Evolutionary conservation across 1,140 invertebrate species (phyloP).

Genomic region (Drosophila guanche): DNA sequence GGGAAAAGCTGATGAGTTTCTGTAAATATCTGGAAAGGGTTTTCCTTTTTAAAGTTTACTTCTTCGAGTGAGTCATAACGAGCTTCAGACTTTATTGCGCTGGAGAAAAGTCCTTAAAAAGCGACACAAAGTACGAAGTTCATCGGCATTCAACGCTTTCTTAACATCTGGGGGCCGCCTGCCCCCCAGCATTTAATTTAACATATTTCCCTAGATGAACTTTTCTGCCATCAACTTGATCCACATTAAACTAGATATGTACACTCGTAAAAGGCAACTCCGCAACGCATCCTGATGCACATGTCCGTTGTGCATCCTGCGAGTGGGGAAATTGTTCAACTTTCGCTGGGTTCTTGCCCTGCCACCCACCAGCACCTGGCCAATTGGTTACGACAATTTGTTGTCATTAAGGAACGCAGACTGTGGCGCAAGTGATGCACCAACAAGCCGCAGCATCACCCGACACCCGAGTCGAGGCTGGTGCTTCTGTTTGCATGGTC

Average conservation of each 20-base stretch:
- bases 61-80: no score
- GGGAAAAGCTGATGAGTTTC: no score
- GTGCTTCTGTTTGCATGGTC: background rate
- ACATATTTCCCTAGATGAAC: slow-evolving; percentile 29
- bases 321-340: slow-evolving; percentile 19
- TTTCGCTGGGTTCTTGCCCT: slow-evolving; percentile 41
- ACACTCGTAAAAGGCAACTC: background rate
- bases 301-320: background rate
- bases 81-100: no score
- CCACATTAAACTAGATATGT: slow-evolving; percentile 23
- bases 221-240: slow-evolving; percentile 12
- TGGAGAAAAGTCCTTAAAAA: no score
- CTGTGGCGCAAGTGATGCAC: slow-evolving; percentile 27
- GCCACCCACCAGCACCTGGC: slow-evolving; percentile 41
- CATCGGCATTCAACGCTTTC: background rate
- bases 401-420: slow-evolving; percentile 61
- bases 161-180: background rate
- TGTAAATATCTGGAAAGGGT: background rate
- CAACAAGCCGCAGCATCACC: slow-evolving; percentile 41
- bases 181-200: slow-evolving; percentile 11
- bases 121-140: background rate
- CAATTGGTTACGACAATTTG: slow-evolving; percentile 71
- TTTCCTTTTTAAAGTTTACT: no score
- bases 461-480: slow-evolving; percentile 15
- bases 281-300: background rate